Evolutionary conservation across 92 coral and sea anemone species (phyloP).

Genomic region (Pocillopora meandrina): DNA sequence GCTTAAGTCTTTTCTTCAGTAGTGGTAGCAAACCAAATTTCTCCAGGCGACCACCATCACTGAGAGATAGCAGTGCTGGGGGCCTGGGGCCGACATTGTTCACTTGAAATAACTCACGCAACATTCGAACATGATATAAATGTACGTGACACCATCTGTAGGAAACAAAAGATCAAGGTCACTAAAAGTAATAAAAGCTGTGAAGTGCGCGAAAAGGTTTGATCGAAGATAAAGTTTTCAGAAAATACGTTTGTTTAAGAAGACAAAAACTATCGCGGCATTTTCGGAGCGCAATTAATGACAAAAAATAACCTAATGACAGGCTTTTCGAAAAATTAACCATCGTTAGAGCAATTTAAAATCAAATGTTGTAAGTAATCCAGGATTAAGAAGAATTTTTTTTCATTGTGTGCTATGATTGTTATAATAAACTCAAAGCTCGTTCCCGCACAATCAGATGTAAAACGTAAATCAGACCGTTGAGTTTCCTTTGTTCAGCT

Average conservation of each 20-base stretch:
- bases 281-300: too few species aligned
- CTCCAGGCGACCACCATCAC: constrained; percentile 90
- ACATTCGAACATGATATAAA: constrained; percentile 80
- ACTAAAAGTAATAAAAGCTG: not conserved
- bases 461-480: too few species aligned
- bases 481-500: too few species aligned
- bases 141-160: constrained; percentile 85
- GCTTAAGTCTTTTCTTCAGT: constrained; percentile 71
- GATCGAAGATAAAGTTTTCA: not conserved
- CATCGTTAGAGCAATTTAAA: too few species aligned
- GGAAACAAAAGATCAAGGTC: not conserved
- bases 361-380: too few species aligned
- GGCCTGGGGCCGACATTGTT: constrained; percentile 83
- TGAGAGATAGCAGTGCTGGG: constrained; percentile 77
- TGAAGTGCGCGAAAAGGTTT: not conserved
- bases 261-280: too few species aligned
- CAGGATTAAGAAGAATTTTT: too few species aligned
- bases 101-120: constrained; percentile 73
- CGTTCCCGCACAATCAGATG: too few species aligned
- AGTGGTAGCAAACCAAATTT: constrained; percentile 79
- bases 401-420: too few species aligned
- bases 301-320: not conserved
- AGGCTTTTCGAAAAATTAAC: too few species aligned
- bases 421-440: too few species aligned
- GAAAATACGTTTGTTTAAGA: not conserved